phyloP scores from a whole-genome alignment of 2,797 vertebrate species.

The Tragopan temminckii region DNA sequence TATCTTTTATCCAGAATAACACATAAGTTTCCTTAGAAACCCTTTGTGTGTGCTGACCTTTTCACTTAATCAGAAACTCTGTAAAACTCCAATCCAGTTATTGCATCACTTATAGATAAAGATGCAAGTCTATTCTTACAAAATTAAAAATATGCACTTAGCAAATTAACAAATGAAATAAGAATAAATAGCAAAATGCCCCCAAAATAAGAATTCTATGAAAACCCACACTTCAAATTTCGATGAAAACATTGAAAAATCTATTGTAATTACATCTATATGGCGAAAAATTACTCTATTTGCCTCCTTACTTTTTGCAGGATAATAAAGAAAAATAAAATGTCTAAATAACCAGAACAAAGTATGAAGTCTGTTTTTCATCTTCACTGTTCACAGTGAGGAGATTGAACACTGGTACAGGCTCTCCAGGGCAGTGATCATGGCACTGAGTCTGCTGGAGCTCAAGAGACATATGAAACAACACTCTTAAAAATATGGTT shows the following conservation, averaged over 20 bases:
- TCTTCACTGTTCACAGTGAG: neutral
- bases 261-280: neutral
- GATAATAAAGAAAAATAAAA: neutral
- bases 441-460: neutral
- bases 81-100: neutral
- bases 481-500: neutral
- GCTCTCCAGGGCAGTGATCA: neutral
- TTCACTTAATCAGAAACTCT: neutral
- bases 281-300: neutral
- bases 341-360: neutral
- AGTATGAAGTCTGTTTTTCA: neutral
- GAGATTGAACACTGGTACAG: neutral
- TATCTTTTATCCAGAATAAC: neutral
- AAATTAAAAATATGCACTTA: neutral
- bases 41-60: neutral
- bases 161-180: neutral
- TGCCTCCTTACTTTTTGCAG: neutral
- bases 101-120: neutral
- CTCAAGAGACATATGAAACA: neutral
- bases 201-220: neutral
- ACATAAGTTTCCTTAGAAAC: neutral
- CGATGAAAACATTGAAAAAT: neutral
- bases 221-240: accelerated
- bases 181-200: neutral
- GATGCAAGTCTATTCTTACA: neutral